These are phyloP conservation scores for Luperina testacea DNA, from an alignment of 2,888 invertebrate species.

Conservation along the genomic window DNA sequence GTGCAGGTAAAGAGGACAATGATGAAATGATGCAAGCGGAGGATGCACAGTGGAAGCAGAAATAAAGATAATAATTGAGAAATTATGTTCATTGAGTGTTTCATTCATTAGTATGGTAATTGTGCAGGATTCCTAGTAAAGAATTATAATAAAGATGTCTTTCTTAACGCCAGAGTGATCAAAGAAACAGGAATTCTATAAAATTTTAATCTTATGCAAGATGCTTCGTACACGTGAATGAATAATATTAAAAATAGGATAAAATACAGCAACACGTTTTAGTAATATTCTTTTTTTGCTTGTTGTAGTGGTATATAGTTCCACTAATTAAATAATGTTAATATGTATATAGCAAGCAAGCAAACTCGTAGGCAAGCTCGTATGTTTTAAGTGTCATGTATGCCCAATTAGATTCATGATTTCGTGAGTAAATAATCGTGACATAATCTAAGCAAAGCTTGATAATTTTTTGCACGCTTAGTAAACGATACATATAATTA, in stretches of 20 bases:
- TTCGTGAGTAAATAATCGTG: conserved; percentile 13
- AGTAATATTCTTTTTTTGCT: not conserved
- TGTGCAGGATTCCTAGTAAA: not conserved
- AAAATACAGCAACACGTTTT: not conserved
- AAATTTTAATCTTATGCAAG: conserved; percentile 18
- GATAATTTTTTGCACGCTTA: not conserved
- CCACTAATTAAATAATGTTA: not conserved
- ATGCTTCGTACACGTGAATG: conserved; percentile 9
- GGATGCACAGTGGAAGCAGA: not conserved
- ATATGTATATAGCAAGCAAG: not conserved
- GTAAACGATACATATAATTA: conserved; percentile 11
- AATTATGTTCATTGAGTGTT: not conserved
- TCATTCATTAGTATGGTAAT: conserved; percentile 16
- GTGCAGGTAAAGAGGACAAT: not conserved
- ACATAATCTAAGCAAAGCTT: not conserved
- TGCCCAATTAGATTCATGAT: not conserved
- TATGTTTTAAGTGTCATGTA: not conserved
- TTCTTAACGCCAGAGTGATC: conserved; percentile 14
- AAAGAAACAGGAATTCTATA: conserved; percentile 23
- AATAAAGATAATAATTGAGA: not conserved
- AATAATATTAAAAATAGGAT: not conserved
- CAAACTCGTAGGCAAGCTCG: not conserved
- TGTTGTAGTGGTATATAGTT: not conserved
- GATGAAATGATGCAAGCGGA: not conserved
- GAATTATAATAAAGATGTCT: conserved; percentile 22